These are phyloP conservation scores for Lepidostoma basale DNA, from an alignment of 1,140 invertebrate species.

Conservation along the genomic window DNA sequence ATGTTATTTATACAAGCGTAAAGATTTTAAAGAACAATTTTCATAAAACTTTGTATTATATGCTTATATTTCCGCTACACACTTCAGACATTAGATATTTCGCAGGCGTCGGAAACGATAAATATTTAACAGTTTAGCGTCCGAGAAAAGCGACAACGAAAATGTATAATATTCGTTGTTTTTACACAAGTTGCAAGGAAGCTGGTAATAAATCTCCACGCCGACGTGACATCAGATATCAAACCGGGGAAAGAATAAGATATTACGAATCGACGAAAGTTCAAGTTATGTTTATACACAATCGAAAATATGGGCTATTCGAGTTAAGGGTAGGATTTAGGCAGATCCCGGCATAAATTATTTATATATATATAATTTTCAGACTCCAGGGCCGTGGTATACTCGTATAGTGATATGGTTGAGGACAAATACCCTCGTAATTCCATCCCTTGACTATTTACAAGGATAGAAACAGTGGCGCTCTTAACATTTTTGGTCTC, in stretches of 20 bases:
- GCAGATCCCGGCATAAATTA: neutral
- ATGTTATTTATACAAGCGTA: no score
- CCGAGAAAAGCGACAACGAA: neutral
- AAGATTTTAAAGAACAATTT: no score
- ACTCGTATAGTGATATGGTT: neutral
- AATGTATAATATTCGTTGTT: slow-evolving; percentile 13
- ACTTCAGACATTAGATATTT: no score
- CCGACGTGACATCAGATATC: slow-evolving; percentile 22
- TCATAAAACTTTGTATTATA: no score
- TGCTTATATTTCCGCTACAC: no score
- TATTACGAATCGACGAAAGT: slow-evolving; percentile 16
- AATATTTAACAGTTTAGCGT: slow-evolving; percentile 20
- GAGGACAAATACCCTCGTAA: slow-evolving; percentile 8
- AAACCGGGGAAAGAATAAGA: slow-evolving; percentile 13
- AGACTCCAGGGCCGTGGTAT: neutral
- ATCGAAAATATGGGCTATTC: slow-evolving; percentile 6
- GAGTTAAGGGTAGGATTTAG: neutral
- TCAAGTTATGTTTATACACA: slow-evolving; percentile 1
- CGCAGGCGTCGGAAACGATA: neutral
- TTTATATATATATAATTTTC: neutral
- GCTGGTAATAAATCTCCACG: slow-evolving; percentile 1
- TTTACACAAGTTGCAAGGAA: neutral
- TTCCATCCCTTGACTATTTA: slow-evolving; percentile 1
- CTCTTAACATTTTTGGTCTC: no score
- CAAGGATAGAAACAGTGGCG: neutral